These are phyloP conservation scores for Mesochorus sp. DNA, from an alignment of 2,888 invertebrate genomes.

Conservation along the genomic window DNA sequence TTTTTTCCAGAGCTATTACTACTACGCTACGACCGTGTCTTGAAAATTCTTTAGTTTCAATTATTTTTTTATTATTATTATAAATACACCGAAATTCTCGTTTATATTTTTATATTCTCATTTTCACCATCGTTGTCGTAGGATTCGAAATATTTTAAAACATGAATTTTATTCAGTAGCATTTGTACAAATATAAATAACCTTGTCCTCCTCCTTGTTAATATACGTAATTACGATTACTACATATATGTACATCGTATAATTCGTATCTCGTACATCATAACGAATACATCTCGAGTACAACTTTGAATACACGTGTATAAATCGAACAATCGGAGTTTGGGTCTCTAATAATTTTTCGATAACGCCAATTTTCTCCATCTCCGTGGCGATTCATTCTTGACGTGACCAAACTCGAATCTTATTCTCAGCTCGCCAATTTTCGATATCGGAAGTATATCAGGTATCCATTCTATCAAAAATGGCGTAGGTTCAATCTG, in stretches of 20 bases:
- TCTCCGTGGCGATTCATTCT: constrained; percentile 82
- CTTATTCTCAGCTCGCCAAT: constrained; percentile 89
- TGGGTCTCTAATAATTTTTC: constrained; percentile 70
- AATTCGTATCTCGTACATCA: background rate
- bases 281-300: background rate
- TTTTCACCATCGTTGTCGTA: too few relatives aligned
- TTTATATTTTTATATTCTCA: too few relatives aligned
- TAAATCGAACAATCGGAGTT: background rate
- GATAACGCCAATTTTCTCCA: constrained; percentile 72
- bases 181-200: constrained; percentile 58
- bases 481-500: constrained; percentile 86
- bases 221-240: too few relatives aligned
- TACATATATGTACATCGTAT: constrained; percentile 40
- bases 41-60: too few relatives aligned
- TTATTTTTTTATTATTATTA: too few relatives aligned
- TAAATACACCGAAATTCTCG: too few relatives aligned
- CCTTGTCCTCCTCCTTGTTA: constrained; percentile 33
- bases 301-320: background rate
- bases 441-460: constrained; percentile 86
- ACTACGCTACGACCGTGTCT: too few relatives aligned
- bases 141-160: too few relatives aligned
- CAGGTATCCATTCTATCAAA: constrained; percentile 90
- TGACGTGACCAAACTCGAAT: constrained; percentile 88
- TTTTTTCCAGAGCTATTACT: too few relatives aligned
- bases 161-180: constrained; percentile 46